Evolutionary conservation across 1,140 invertebrate species (phyloP).

Genomic region (Artemia franciscana): DNA sequence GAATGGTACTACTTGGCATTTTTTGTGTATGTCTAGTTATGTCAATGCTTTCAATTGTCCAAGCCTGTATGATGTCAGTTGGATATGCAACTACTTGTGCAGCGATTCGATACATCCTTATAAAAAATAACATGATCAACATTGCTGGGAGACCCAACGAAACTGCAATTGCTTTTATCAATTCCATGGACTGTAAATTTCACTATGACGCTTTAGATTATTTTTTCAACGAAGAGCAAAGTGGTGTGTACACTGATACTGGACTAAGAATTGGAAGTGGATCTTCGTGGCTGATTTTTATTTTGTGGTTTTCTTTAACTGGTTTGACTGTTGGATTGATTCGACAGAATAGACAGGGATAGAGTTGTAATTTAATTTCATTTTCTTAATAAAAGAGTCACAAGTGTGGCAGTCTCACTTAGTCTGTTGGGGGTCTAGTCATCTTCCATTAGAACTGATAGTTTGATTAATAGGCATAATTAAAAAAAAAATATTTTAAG

Average conservation of each 20-base stretch:
- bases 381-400: no score
- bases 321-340: neutral
- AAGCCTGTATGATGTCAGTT: neutral
- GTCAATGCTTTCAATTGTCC: neutral
- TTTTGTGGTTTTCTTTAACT: neutral
- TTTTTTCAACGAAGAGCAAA: neutral
- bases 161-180: neutral
- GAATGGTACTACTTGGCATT: neutral
- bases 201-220: neutral
- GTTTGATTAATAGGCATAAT: no score
- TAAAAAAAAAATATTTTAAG: no score
- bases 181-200: neutral
- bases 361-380: no score
- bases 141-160: neutral
- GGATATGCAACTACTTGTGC: neutral
- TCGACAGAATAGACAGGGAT: no score
- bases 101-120: neutral
- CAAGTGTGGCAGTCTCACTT: no score
- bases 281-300: neutral
- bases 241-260: neutral
- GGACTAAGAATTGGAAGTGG: neutral
- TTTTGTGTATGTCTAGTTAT: neutral
- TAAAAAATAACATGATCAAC: neutral
- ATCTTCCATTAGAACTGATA: no score
- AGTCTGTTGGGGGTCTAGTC: no score